Evolutionary conservation across 2,888 invertebrate genomes (phyloP).

Genomic region (Plusia festucae): DNA sequence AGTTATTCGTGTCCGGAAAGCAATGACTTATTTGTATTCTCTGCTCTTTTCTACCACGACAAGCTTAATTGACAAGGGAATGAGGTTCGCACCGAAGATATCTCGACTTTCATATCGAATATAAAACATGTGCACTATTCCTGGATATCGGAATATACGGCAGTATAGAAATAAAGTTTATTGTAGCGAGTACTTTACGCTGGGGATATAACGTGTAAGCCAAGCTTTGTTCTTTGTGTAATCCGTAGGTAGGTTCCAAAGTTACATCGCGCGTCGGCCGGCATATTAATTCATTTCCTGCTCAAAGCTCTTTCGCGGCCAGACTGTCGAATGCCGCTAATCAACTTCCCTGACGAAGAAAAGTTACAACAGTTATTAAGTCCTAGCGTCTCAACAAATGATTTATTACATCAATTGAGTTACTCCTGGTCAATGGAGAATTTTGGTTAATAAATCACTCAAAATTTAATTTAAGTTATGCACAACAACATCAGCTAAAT

Average conservation of each 20-base stretch:
- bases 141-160: background rate
- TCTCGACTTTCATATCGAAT: constrained; percentile 27
- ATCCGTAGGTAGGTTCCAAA: constrained; percentile 16
- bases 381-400: constrained; percentile 16
- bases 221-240: background rate
- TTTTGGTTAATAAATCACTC: constrained; percentile 30
- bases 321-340: constrained; percentile 48
- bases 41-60: constrained; percentile 45
- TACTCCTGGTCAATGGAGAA: constrained; percentile 24
- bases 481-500: constrained; percentile 21
- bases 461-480: constrained; percentile 43
- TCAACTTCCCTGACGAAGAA: constrained; percentile 39
- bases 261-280: constrained; percentile 38
- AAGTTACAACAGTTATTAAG: constrained; percentile 41
- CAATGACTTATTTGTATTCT: constrained; percentile 52
- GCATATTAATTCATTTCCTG: constrained; percentile 60
- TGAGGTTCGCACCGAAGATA: constrained; percentile 24
- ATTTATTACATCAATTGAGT: constrained; percentile 35
- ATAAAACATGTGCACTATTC: background rate
- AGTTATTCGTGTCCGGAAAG: constrained; percentile 24
- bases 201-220: background rate
- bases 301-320: constrained; percentile 47
- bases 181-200: background rate
- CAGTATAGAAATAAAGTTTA: no score
- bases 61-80: constrained; percentile 60